Evolutionary conservation across 2,113 vertebrate genomes (phyloP), one percentile per base, ranked within the genome.

Genomic region (Pogona vitticeps): DNA sequence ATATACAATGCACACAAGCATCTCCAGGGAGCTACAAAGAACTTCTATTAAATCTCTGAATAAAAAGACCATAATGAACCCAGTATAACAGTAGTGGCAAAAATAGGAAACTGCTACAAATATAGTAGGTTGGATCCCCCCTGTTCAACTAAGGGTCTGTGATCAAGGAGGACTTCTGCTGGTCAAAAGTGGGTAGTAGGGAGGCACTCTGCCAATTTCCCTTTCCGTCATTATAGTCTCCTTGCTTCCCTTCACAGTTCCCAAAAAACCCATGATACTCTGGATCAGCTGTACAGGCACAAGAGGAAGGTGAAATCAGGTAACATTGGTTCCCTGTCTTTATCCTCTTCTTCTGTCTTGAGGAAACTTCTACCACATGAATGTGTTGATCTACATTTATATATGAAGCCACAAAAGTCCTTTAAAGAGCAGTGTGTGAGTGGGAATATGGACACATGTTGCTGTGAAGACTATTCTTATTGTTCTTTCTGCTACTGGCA

Each of bases 1-100:
- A 81, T 75, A 81, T 56, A 87, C 59, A 76, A 65, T 87, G 67
- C 56, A 68, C 70, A 65, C 59, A 81, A 75, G 17, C 26, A 67
- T 81, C 71, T 87, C 26, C 38, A 76, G 70, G 79, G 42, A 87
- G 38, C 59, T 20, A 36, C 58, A 75, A 73, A 67, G n/a, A 65
- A 38, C 5, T 28, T 65, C 67, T 71, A 67, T n/a, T 52, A 81
- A 76, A 56, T 21, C 3, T 67, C 79, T 67, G 40, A 56, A 67
- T 87, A 67, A 87, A 82, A 82, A 65, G 65, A 82, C 36, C 14
- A n/a, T 76, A 52, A 46, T 10, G 42, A 76, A 52, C 40, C 28
- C 52, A 20, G 33, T 75, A 52, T 6, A 84, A n/a, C n/a, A 36
- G 10, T 65, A 31, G 31, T 26, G 21, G 10, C 28, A 84, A 52